Evolutionary conservation across 2,797 vertebrate species (phyloP).

Genomic region (Cossypha polioptera): DNA sequence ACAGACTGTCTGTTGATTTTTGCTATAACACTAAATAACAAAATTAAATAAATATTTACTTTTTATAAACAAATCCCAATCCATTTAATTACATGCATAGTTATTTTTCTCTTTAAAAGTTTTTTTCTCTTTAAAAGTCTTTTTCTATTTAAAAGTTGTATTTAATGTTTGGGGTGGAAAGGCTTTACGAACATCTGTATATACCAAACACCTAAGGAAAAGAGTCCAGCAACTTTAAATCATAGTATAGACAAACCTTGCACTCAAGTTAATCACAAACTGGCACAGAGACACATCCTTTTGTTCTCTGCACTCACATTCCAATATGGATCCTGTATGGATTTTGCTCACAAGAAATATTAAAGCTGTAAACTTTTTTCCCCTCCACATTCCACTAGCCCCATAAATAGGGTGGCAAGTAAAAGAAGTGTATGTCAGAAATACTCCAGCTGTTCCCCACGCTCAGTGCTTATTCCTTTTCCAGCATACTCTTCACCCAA

Average conservation of each 20-base stretch:
- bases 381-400: slow-evolving; percentile 40
- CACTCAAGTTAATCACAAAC: slow-evolving; percentile 13
- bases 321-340: slow-evolving; percentile 46
- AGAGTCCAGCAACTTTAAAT: not conserved
- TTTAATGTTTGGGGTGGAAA: not conserved
- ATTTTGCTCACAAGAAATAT: slow-evolving; percentile 60
- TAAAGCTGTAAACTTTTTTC: slow-evolving; percentile 58
- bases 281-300: slow-evolving; percentile 23
- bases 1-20: not conserved
- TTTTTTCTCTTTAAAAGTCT: too few relatives aligned
- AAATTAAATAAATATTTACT: not conserved
- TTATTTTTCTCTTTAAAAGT: not conserved
- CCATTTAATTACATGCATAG: not conserved
- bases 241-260: not conserved
- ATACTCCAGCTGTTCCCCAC: slow-evolving; percentile 42
- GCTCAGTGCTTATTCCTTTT: not conserved
- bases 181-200: not conserved
- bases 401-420: slow-evolving; percentile 48
- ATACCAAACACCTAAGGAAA: not conserved
- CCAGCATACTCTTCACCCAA: not conserved
- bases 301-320: slow-evolving; percentile 35
- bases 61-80: not conserved
- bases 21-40: not conserved
- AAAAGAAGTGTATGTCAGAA: slow-evolving; percentile 55
- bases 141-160: not conserved